Conservation (phyloP, 2,113 vertebrate genomes). For the Neodon shergylaensis region DNA sequence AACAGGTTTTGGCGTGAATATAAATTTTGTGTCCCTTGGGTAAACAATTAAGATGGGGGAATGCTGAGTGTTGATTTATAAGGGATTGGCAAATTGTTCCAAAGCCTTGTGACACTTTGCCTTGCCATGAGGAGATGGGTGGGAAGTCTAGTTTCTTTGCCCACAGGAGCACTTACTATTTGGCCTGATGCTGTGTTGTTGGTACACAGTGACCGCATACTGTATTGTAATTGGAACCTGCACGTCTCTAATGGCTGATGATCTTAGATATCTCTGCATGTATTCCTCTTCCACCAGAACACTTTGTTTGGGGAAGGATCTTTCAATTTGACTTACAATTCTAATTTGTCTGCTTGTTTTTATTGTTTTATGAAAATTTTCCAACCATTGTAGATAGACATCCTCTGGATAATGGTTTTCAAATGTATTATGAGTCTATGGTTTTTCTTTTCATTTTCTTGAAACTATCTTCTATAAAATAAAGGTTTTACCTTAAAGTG, state of each 20-base stretch:
- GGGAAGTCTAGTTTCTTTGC: background rate
- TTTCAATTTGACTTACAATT: background rate
- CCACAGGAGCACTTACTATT: background rate
- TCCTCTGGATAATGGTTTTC: background rate
- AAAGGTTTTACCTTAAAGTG: background rate
- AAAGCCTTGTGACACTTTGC: too few species aligned
- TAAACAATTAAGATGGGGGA: background rate
- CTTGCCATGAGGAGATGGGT: background rate
- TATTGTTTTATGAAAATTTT: background rate
- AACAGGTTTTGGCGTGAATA: background rate
- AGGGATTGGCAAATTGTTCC: background rate
- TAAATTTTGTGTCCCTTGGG: background rate
- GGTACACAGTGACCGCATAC: background rate
- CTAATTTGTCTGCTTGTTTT: background rate
- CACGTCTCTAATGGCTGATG: background rate
- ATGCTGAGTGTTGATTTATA: background rate
- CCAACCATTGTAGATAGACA: background rate
- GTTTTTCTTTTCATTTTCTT: background rate
- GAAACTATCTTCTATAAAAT: background rate
- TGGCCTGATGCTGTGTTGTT: background rate
- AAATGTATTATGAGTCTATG: slow-evolving; percentile 46
- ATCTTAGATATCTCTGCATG: background rate
- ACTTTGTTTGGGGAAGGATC: background rate
- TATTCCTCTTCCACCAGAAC: background rate
- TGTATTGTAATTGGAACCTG: background rate